Evolutionary conservation across 2,888 invertebrate species (phyloP).

Genomic region (Abrostola tripartita): DNA sequence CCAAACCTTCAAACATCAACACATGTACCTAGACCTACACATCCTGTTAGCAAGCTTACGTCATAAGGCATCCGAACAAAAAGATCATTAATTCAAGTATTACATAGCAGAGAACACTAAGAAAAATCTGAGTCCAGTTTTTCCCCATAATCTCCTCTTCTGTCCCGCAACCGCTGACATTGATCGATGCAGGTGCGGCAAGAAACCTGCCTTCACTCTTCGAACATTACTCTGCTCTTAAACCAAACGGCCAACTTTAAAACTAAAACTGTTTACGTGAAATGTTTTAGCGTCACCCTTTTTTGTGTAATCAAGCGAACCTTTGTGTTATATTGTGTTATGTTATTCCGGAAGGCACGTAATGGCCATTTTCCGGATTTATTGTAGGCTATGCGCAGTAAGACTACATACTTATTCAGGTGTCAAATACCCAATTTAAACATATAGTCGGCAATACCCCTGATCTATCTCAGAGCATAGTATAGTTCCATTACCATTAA

Average conservation of each 20-base stretch:
- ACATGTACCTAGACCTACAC: background rate
- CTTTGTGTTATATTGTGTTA: background rate
- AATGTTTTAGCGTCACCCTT: constrained; percentile 32
- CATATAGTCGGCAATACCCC: too few species aligned
- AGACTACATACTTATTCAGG: too few species aligned
- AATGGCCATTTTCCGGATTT: too few species aligned
- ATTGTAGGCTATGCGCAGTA: too few species aligned
- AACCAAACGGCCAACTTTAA: constrained; percentile 55
- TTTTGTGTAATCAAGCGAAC: constrained; percentile 29
- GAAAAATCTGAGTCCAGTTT: constrained; percentile 61
- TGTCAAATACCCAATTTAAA: too few species aligned
- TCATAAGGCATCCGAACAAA: constrained; percentile 38
- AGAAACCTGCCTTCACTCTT: constrained; percentile 73
- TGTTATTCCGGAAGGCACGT: too few species aligned
- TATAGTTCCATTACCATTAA: background rate
- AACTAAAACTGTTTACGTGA: constrained; percentile 47
- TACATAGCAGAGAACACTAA: constrained; percentile 43
- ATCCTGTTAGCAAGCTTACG: constrained; percentile 6
- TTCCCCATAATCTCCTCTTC: constrained; percentile 70
- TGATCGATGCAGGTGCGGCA: constrained; percentile 84
- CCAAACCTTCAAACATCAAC: background rate
- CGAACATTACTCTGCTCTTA: constrained; percentile 48
- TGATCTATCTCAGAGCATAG: too few species aligned
- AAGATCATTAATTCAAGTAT: constrained; percentile 60
- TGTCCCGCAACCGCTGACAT: constrained; percentile 74